These are phyloP conservation scores for Zoanthus solanderi DNA, from an alignment of 92 coral and sea anemone genomes.

Conservation along the genomic window DNA sequence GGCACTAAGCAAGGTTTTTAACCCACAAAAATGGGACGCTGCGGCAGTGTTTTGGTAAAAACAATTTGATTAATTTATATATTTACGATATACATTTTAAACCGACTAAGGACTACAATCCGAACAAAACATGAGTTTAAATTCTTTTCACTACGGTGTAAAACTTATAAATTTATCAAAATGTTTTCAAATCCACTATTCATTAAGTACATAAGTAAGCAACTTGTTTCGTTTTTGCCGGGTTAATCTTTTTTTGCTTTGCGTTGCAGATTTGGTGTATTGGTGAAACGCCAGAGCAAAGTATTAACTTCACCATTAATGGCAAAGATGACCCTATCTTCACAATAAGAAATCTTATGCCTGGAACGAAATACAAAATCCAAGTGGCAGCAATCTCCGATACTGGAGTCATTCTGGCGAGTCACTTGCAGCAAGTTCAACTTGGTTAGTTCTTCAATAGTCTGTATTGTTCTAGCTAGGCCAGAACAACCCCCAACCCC, in stretches of 20 bases:
- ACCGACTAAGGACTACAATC: too few species aligned
- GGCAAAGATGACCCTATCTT: conserved; percentile 32
- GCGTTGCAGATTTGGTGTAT: conserved; percentile 34
- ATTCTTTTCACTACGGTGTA: too few species aligned
- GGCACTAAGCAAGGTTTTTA: too few species aligned
- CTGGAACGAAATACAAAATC: conserved; percentile 58
- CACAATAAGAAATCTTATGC: conserved; percentile 35
- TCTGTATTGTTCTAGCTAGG: neutral
- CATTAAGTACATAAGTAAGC: too few species aligned
- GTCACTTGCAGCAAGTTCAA: conserved; percentile 23
- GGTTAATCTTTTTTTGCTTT: neutral
- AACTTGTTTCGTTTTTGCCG: neutral
- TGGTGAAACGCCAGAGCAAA: conserved; percentile 21
- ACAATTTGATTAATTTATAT: too few species aligned
- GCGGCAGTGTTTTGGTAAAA: too few species aligned
- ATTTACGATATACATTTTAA: too few species aligned
- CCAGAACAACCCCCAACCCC: too few species aligned
- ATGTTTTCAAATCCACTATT: too few species aligned
- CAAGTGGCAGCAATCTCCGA: conserved; percentile 34
- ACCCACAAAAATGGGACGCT: too few species aligned
- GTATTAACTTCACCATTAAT: conserved; percentile 17
- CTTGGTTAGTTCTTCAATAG: neutral
- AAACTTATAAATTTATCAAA: too few species aligned
- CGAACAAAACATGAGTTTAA: too few species aligned
- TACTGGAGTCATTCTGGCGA: conserved; percentile 23